phyloP scores from a whole-genome alignment of 2,797 vertebrate species.

The Crypturellus tataupa region DNA sequence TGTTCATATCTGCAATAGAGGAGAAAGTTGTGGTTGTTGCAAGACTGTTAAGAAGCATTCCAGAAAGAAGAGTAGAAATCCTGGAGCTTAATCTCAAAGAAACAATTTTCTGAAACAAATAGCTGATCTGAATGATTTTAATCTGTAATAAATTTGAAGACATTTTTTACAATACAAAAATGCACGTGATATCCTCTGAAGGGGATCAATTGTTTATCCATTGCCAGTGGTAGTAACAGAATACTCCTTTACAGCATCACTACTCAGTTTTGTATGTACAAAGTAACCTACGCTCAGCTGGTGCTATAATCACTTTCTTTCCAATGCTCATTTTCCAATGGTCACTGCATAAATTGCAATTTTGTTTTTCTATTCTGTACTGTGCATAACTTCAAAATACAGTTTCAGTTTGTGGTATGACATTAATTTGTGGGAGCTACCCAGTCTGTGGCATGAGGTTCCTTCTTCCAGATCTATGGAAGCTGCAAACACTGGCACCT shows the following conservation, averaged over 20 bases:
- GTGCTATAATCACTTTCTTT: not conserved
- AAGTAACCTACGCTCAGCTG: not conserved
- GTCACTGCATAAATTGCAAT: not conserved
- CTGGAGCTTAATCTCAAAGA: not conserved
- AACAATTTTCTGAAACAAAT: not conserved
- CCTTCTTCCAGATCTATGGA: not conserved
- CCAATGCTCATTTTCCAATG: not conserved
- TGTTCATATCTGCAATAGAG: constrained; percentile 91
- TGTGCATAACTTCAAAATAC: not conserved
- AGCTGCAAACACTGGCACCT: not conserved
- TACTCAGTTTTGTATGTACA: not conserved
- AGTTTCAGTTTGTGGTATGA: not conserved
- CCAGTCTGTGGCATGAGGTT: not conserved
- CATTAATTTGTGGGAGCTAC: not conserved
- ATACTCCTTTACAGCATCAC: not conserved
- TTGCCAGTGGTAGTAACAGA: not conserved
- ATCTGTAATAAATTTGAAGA: not conserved
- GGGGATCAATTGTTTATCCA: not conserved
- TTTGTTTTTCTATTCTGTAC: not conserved
- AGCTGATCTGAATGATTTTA: not conserved
- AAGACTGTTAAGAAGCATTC: not conserved
- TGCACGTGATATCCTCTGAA: not conserved
- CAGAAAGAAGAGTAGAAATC: not conserved
- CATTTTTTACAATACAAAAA: not conserved
- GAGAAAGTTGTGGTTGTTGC: constrained; percentile 3